phyloP scores from a whole-genome alignment of 2,113 vertebrate species.

The Atrichornis clamosus region DNA sequence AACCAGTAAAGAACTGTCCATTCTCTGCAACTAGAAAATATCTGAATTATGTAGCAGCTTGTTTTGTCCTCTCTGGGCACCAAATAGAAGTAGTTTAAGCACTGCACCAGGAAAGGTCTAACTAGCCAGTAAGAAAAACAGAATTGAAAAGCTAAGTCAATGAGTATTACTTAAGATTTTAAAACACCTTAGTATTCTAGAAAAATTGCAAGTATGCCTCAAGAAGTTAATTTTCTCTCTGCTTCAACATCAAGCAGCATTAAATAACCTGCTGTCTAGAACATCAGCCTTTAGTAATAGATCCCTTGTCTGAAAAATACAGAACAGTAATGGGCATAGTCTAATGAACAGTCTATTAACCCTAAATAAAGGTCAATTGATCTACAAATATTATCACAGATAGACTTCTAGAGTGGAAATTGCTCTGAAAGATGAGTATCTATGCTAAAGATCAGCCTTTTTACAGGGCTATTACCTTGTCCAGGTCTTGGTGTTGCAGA shows the following conservation, averaged over 20 bases:
- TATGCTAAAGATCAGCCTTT: conserved; percentile 66
- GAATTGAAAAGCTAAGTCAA: not conserved
- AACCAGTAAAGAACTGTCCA: not conserved
- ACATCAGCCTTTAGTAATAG: not conserved
- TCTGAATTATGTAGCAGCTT: not conserved
- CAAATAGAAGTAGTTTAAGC: not conserved
- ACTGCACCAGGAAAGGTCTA: not conserved
- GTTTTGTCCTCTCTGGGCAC: not conserved
- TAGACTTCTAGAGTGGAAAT: conserved; percentile 10
- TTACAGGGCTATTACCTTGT: conserved; percentile 86
- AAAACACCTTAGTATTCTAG: not conserved
- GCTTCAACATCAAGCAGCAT: not conserved
- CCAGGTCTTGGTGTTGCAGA: conserved; percentile 86
- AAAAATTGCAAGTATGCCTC: not conserved
- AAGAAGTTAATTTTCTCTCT: not conserved
- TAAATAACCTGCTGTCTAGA: not conserved
- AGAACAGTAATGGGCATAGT: not conserved
- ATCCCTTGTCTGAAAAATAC: not conserved
- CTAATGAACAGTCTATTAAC: conserved; percentile 44
- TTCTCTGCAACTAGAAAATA: not conserved
- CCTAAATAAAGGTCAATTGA: conserved; percentile 8
- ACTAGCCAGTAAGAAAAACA: not conserved
- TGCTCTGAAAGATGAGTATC: conserved; percentile 54
- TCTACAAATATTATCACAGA: conserved; percentile 8
- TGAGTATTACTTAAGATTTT: not conserved